Conservation (phyloP, 35 echinoderm and acorn worm genomes). For the Apostichopus japonicus region DNA sequence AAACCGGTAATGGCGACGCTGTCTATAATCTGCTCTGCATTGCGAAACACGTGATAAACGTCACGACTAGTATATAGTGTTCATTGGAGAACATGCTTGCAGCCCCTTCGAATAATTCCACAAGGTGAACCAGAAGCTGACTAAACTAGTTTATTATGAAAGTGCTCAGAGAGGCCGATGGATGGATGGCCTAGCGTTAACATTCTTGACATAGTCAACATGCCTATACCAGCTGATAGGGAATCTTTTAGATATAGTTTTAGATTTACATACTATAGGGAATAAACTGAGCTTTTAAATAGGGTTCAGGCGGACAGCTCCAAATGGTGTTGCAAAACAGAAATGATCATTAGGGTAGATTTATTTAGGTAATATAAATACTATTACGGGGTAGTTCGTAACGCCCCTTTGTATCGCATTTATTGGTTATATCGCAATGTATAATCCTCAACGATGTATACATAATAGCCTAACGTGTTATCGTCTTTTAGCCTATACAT, state of each 20-base stretch:
- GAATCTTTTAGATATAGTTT: constrained; percentile 34
- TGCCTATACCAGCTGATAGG: constrained; percentile 1
- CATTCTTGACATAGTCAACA: constrained; percentile 40
- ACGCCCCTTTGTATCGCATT: neutral
- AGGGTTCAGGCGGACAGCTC: neutral
- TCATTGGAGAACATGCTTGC: too few relatives aligned
- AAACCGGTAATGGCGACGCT: neutral
- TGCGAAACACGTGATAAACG: neutral
- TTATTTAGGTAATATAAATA: constrained; percentile 31
- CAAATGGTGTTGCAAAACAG: constrained; percentile 29
- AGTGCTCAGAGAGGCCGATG: neutral
- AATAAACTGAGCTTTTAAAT: constrained; percentile 36
- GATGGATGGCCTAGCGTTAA: constrained; percentile 18
- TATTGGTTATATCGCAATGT: neutral
- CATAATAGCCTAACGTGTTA: neutral
- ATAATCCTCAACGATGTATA: neutral
- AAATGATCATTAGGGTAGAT: constrained; percentile 32
- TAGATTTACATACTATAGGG: constrained; percentile 26
- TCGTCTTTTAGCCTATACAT: neutral
- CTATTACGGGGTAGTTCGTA: neutral
- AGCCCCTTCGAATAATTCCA: too few relatives aligned
- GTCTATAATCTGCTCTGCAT: neutral
- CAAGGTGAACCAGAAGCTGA: neutral
- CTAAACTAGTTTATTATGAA: constrained; percentile 10
- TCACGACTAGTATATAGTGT: too few relatives aligned